phyloP scores from a whole-genome alignment of 2,797 vertebrate genomes.

The Phylloscopus collybita region DNA sequence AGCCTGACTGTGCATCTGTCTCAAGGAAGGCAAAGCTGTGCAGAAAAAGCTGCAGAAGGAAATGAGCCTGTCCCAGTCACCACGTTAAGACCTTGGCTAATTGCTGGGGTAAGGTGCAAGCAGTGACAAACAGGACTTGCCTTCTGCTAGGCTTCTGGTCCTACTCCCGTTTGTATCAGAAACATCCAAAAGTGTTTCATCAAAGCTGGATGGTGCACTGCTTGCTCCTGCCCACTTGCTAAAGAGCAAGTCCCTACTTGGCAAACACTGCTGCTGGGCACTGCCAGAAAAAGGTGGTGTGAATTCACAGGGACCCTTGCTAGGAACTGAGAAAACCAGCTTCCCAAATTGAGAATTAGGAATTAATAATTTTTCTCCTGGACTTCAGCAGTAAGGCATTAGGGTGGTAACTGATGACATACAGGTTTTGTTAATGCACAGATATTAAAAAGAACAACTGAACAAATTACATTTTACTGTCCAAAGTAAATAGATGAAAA shows the following conservation, averaged over 20 bases:
- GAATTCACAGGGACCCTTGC: background rate
- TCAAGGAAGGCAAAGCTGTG: background rate
- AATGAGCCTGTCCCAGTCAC: background rate
- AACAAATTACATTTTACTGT: background rate
- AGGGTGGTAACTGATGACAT: background rate
- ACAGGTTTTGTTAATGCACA: background rate
- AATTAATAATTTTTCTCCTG: background rate
- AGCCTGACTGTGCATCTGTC: background rate
- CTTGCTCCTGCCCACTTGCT: background rate
- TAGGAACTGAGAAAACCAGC: background rate
- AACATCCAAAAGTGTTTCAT: accelerated
- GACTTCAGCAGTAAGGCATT: background rate
- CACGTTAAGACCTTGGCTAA: background rate
- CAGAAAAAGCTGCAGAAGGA: background rate
- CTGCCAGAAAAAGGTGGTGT: background rate
- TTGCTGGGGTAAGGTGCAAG: background rate
- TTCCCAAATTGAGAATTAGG: background rate
- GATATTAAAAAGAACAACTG: background rate
- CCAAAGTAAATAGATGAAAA: background rate
- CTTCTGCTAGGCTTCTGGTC: background rate
- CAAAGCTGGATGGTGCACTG: too few species aligned
- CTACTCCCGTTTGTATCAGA: background rate
- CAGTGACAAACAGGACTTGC: background rate
- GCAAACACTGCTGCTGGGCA: accelerated
- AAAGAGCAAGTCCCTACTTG: background rate